These are phyloP conservation scores for Accipiter virgatus DNA, from an alignment of 2,113 vertebrate species.

Conservation along the genomic window DNA sequence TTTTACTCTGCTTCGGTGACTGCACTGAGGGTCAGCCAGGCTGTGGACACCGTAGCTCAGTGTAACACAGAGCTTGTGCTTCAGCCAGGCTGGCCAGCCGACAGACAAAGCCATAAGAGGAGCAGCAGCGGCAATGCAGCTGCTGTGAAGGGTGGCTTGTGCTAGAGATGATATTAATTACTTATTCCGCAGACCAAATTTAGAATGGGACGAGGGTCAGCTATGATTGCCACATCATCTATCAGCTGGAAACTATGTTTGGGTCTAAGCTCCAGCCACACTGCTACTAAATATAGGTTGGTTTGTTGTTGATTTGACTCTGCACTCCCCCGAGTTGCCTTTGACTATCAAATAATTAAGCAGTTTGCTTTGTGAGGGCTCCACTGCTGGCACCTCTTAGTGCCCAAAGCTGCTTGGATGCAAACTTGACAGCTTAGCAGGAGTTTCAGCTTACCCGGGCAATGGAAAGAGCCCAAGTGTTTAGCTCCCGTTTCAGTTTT, in stretches of 20 bases:
- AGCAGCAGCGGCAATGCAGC: constrained; percentile 40
- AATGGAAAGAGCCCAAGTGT: constrained; percentile 35
- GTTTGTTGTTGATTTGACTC: constrained; percentile 48
- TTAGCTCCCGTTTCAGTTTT: constrained; percentile 41
- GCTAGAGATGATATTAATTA: constrained; percentile 43
- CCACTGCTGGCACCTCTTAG: not conserved
- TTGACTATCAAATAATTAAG: constrained; percentile 59
- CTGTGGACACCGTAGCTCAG: not conserved
- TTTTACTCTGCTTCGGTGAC: not conserved
- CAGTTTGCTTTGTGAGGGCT: constrained; percentile 36
- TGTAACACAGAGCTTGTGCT: not conserved
- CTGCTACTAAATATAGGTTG: constrained; percentile 57
- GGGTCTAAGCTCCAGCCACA: constrained; percentile 37
- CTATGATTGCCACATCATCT: constrained; percentile 53
- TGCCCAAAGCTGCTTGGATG: constrained; percentile 34
- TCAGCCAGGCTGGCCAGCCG: not conserved
- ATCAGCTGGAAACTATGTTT: constrained; percentile 65
- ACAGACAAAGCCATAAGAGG: not conserved
- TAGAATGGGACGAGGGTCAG: constrained; percentile 49
- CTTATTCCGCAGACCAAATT: constrained; percentile 52
- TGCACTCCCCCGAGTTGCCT: not conserved
- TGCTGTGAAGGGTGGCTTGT: constrained; percentile 12
- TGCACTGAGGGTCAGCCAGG: not conserved
- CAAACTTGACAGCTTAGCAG: constrained; percentile 29
- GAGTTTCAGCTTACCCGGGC: constrained; percentile 48